These are phyloP conservation scores for human DNA, from an alignment of 2,113 vertebrate genomes.

Conservation along the genomic window GRCh38 chr2:148513001-148513500, in stretches of 20 bases:
- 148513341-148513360: slow-evolving; percentile 99
- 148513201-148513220: slow-evolving; percentile 94
- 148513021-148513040: slow-evolving; percentile 80
- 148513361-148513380: slow-evolving; percentile 99
- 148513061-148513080: slow-evolving; percentile 87
- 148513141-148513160: slow-evolving; percentile 86
- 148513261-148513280: slow-evolving; percentile 99
- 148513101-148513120: slow-evolving; percentile 84
- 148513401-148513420: slow-evolving; percentile 91
- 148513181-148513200: slow-evolving; percentile 95
- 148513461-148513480: slow-evolving; percentile 94
- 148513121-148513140: slow-evolving; percentile 90
- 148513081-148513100: slow-evolving; percentile 84
- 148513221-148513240: slow-evolving; percentile 99
- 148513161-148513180: slow-evolving; percentile 92
- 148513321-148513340: slow-evolving; percentile 99
- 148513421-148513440: slow-evolving; percentile 93
- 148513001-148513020: slow-evolving; percentile 79
- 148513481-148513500: slow-evolving; percentile 92
- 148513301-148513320: slow-evolving; percentile 99
- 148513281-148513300: slow-evolving; percentile 96
- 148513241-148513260: slow-evolving; percentile 99
- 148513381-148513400: slow-evolving; percentile 99
- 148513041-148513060: slow-evolving; percentile 80
- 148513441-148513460: slow-evolving; percentile 97